Conservation (phyloP, 2,888 invertebrate genomes). For the Eurytoma adleriae region DNA sequence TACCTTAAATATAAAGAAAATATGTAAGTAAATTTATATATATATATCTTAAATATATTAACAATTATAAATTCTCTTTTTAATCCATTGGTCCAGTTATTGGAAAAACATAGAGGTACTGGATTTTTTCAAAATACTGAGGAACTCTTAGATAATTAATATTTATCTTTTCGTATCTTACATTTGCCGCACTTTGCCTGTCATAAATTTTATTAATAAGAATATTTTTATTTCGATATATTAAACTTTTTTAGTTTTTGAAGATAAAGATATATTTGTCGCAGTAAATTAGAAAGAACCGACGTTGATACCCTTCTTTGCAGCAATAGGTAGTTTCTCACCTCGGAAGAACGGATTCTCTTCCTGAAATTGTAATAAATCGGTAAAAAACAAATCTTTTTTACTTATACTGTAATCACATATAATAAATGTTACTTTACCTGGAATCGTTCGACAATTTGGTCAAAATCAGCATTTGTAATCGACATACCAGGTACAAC, state of each 20-base stretch:
- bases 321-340: slow-evolving; percentile 92
- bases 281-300: slow-evolving; percentile 69
- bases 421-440: slow-evolving; percentile 66
- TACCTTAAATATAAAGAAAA: too few relatives aligned
- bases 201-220: slow-evolving; percentile 28
- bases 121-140: slow-evolving; percentile 24
- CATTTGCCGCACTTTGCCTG: slow-evolving; percentile 18
- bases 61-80: slow-evolving; percentile 14
- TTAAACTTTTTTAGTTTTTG: slow-evolving; percentile 25
- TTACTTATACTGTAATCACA: slow-evolving; percentile 36
- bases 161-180: background rate
- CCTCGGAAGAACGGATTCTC: slow-evolving; percentile 91
- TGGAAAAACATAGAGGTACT: slow-evolving; percentile 26
- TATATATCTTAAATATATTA: too few relatives aligned
- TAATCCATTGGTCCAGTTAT: slow-evolving; percentile 10
- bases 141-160: slow-evolving; percentile 11
- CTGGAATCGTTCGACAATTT: slow-evolving; percentile 81
- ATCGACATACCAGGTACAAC: slow-evolving; percentile 69
- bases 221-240: slow-evolving; percentile 37
- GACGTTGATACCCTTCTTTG: slow-evolving; percentile 92
- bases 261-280: slow-evolving; percentile 23
- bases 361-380: slow-evolving; percentile 77
- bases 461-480: slow-evolving; percentile 81
- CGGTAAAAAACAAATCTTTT: slow-evolving; percentile 51
- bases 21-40: too few relatives aligned